phyloP scores from a whole-genome alignment of 2,888 invertebrate genomes.

The Ypsolopha sequella region DNA sequence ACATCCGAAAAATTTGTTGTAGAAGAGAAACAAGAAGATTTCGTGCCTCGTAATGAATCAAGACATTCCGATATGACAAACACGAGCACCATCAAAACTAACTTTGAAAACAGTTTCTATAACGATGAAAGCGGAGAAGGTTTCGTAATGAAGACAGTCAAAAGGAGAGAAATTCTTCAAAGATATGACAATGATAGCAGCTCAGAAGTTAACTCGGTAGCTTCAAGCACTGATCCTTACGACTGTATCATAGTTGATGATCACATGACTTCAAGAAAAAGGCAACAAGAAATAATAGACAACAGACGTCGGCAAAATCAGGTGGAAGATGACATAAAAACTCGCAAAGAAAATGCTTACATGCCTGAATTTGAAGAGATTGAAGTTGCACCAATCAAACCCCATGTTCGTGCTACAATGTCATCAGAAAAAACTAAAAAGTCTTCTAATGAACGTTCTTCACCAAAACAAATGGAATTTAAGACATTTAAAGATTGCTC shows the following conservation, averaged over 20 bases:
- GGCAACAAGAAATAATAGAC: slow-evolving; percentile 49
- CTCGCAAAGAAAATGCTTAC: slow-evolving; percentile 54
- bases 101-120: slow-evolving; percentile 76
- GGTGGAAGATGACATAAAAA: slow-evolving; percentile 48
- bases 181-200: slow-evolving; percentile 77
- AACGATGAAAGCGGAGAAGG: slow-evolving; percentile 76
- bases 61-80: slow-evolving; percentile 61
- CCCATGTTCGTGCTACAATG: slow-evolving; percentile 53
- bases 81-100: slow-evolving; percentile 64
- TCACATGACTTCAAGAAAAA: slow-evolving; percentile 70
- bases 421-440: slow-evolving; percentile 54
- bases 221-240: slow-evolving; percentile 80
- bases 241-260: slow-evolving; percentile 89
- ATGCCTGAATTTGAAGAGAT: slow-evolving; percentile 66
- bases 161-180: slow-evolving; percentile 79
- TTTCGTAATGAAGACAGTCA: slow-evolving; percentile 78
- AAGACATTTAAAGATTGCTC: slow-evolving; percentile 65
- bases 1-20: slow-evolving; percentile 54
- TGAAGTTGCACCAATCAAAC: slow-evolving; percentile 61
- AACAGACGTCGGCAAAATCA: slow-evolving; percentile 54
- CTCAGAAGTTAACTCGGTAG: slow-evolving; percentile 74
- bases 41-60: slow-evolving; percentile 51
- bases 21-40: slow-evolving; percentile 57
- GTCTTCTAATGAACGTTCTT: slow-evolving; percentile 46
- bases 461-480: slow-evolving; percentile 60